Evolutionary conservation across 2,888 invertebrate species (phyloP).

Genomic region (Caenorhabditis angaria): DNA sequence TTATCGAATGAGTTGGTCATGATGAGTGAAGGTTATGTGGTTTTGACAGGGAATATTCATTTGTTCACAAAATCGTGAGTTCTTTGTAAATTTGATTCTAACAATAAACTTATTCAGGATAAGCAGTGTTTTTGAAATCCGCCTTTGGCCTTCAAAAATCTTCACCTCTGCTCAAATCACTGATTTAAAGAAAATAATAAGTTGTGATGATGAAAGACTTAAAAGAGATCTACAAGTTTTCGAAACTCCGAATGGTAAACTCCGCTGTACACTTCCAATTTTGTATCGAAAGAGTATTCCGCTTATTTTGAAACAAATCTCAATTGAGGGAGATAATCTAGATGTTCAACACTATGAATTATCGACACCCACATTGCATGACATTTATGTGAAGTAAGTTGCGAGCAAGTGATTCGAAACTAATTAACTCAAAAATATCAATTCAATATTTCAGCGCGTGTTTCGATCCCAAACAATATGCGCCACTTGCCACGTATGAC

Average conservation of each 20-base stretch:
- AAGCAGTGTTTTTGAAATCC: conserved; percentile 25
- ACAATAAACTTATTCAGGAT: conserved; percentile 11
- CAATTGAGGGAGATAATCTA: background rate
- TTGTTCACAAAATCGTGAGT: conserved; percentile 14
- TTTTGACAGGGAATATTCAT: conserved; percentile 13
- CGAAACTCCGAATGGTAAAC: conserved; percentile 31
- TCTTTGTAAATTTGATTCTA: background rate
- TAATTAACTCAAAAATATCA: background rate
- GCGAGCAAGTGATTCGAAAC: background rate
- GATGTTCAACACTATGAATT: conserved; percentile 21
- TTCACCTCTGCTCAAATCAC: conserved; percentile 15
- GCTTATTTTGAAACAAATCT: conserved; percentile 8
- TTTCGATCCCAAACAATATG: conserved; percentile 17
- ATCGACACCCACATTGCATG: conserved; percentile 20
- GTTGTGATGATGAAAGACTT: conserved; percentile 11
- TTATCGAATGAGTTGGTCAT: conserved; percentile 22
- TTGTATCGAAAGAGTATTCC: conserved; percentile 20
- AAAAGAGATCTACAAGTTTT: conserved; percentile 12
- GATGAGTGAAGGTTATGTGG: conserved; percentile 27
- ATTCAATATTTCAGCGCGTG: conserved; percentile 17
- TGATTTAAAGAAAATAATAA: conserved; percentile 1
- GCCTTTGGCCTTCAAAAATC: conserved; percentile 19
- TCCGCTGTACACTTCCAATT: conserved; percentile 19
- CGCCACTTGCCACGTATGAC: conserved; percentile 15
- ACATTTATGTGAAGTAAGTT: conserved; percentile 28